These are phyloP conservation scores for Notothenia rossii DNA, from an alignment of 2,113 vertebrate species.

Conservation along the genomic window DNA sequence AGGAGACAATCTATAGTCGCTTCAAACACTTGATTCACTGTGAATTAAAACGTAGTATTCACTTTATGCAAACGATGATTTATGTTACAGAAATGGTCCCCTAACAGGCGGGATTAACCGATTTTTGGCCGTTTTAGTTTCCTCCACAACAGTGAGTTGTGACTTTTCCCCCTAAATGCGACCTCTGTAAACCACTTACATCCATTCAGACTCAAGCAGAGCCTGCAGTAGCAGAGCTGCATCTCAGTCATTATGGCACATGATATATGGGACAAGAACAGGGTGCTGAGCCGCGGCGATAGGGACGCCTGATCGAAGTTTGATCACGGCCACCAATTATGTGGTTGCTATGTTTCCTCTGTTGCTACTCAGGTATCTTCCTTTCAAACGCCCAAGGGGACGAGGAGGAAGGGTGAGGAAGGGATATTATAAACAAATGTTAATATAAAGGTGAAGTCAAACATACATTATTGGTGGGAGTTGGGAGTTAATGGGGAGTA, in stretches of 20 bases:
- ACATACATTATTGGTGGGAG: background rate
- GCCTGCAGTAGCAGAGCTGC: conserved; percentile 54
- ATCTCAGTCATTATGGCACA: conserved; percentile 58
- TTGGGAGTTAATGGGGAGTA: conserved; percentile 1
- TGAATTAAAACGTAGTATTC: conserved; percentile 6
- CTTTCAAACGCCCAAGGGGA: conserved; percentile 66
- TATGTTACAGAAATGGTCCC: background rate
- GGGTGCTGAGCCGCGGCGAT: conserved; percentile 39
- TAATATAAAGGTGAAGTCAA: conserved; percentile 21
- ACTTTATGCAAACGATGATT: background rate
- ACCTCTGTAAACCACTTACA: conserved; percentile 65
- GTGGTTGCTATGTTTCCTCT: conserved; percentile 77
- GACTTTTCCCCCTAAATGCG: conserved; percentile 42
- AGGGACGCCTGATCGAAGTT: conserved; percentile 66
- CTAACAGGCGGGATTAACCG: background rate
- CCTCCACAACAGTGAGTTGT: conserved; percentile 17
- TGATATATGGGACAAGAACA: conserved; percentile 67
- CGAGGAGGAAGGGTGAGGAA: conserved; percentile 23
- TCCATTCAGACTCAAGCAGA: conserved; percentile 59
- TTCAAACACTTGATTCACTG: background rate
- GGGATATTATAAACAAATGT: conserved; percentile 42
- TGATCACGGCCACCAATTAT: conserved; percentile 72
- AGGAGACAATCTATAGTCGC: background rate
- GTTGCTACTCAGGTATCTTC: conserved; percentile 71
- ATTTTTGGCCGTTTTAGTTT: conserved; percentile 1